Conservation (phyloP, 2,797 vertebrate species). For the Halcyon chelicuti region DNA sequence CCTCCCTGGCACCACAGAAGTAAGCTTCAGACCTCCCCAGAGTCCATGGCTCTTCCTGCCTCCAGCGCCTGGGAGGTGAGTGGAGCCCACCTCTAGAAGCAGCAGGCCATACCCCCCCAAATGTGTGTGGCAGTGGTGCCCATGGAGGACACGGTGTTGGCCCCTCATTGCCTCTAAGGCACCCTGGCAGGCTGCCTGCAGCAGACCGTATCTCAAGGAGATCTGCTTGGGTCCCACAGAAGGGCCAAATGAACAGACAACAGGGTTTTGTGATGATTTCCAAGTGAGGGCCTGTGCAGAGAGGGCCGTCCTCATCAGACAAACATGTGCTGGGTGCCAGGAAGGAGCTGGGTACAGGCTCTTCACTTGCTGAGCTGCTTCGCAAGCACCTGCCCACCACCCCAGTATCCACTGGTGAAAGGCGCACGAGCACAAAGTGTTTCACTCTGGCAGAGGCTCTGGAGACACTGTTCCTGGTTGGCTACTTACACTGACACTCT, state of each 20-base stretch:
- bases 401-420: neutral
- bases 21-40: neutral
- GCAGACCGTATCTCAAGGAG: neutral
- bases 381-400: neutral
- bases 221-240: neutral
- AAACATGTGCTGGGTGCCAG: neutral
- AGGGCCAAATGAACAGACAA: neutral
- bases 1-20: neutral
- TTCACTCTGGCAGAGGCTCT: neutral
- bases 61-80: accelerated
- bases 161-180: neutral
- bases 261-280: neutral
- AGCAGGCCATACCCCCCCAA: neutral
- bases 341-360: accelerated
- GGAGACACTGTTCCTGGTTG: neutral
- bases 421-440: neutral
- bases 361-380: neutral
- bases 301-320: neutral
- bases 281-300: neutral
- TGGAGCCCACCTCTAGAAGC: neutral
- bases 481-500: conserved; percentile 91
- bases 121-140: accelerated
- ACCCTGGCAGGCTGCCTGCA: neutral
- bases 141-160: neutral
- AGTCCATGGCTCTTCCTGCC: accelerated